These are phyloP conservation scores for Glareola pratincola DNA, from an alignment of 2,113 vertebrate genomes.

Conservation along the genomic window DNA sequence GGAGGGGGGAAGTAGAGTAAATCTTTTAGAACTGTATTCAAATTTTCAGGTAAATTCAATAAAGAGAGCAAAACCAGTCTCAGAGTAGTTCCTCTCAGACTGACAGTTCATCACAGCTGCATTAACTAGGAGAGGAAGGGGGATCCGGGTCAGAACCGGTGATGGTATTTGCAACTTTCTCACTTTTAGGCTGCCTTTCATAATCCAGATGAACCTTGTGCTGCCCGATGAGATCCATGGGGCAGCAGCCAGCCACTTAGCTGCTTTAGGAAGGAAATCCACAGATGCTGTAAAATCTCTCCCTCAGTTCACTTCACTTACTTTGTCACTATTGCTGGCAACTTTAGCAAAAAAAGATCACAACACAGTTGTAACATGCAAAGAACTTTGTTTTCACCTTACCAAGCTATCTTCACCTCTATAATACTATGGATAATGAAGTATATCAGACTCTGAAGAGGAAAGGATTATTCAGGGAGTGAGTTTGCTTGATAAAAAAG, in stretches of 20 bases:
- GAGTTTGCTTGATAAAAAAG: not conserved
- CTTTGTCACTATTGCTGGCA: not conserved
- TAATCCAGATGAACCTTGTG: not conserved
- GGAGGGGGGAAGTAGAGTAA: too few species aligned
- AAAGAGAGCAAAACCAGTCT: not conserved
- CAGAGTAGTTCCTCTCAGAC: not conserved
- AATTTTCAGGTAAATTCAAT: not conserved
- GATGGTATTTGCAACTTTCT: not conserved
- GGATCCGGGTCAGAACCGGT: rapidly evolving
- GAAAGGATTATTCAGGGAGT: not conserved
- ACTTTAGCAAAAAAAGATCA: not conserved
- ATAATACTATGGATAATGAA: not conserved
- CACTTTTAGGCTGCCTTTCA: not conserved
- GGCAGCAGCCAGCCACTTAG: not conserved
- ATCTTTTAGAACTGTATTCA: not conserved
- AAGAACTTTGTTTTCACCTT: not conserved
- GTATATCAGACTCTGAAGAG: not conserved
- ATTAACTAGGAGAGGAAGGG: not conserved
- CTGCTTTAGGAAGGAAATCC: not conserved
- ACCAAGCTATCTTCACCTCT: not conserved
- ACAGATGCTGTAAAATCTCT: not conserved
- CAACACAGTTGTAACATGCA: not conserved
- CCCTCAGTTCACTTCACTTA: not conserved
- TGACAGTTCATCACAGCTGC: not conserved
- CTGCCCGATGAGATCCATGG: not conserved